These are phyloP conservation scores for Philopedon plagiatum DNA, from an alignment of 2,888 invertebrate species.

Conservation along the genomic window DNA sequence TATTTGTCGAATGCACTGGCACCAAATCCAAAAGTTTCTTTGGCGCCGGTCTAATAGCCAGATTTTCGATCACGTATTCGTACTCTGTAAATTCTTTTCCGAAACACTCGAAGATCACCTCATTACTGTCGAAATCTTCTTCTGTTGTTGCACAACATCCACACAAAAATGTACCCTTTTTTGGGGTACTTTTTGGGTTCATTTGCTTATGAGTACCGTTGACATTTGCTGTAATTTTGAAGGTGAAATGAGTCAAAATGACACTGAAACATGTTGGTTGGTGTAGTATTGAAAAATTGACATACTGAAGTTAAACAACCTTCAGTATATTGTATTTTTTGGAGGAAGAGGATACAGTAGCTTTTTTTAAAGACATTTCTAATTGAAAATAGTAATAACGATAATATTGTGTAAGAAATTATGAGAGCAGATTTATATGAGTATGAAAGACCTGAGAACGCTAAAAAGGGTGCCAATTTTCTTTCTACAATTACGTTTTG, in stretches of 20 bases:
- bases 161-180: slow-evolving; percentile 25
- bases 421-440: slow-evolving; percentile 31
- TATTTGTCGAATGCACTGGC: slow-evolving; percentile 30
- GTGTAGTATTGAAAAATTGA: neutral
- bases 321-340: too few species aligned
- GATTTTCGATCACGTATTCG: slow-evolving; percentile 57
- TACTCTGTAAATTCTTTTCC: slow-evolving; percentile 54
- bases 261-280: neutral
- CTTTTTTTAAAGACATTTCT: too few species aligned
- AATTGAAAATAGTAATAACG: too few species aligned
- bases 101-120: slow-evolving; percentile 50
- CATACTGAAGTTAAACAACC: neutral
- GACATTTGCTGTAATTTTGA: slow-evolving; percentile 14
- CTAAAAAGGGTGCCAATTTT: slow-evolving; percentile 60
- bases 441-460: slow-evolving; percentile 53
- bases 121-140: slow-evolving; percentile 43
- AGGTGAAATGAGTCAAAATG: neutral
- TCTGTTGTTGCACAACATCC: slow-evolving; percentile 48
- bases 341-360: too few species aligned
- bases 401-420: neutral
- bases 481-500: slow-evolving; percentile 61
- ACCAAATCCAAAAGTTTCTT: slow-evolving; percentile 53
- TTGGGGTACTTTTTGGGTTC: slow-evolving; percentile 22
- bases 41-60: slow-evolving; percentile 53
- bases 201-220: slow-evolving; percentile 19